phyloP scores from a whole-genome alignment of 2,888 invertebrate genomes.

The Amblyjoppa fuscipennis region DNA sequence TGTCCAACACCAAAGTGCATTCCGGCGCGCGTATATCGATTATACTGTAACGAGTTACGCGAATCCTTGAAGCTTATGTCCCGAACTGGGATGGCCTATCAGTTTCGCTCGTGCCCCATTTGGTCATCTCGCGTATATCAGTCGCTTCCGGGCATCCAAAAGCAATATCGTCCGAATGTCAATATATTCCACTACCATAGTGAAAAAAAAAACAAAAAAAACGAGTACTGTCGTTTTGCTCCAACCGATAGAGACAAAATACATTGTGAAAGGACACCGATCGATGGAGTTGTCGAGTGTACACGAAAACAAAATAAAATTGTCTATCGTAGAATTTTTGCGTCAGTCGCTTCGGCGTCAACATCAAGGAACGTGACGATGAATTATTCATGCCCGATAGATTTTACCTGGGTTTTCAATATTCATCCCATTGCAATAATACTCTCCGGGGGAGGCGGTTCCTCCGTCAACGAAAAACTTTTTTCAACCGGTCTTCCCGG shows the following conservation, averaged over 20 bases:
- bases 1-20: slow-evolving; percentile 51
- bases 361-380: slow-evolving; percentile 8
- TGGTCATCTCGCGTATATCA: slow-evolving; percentile 1
- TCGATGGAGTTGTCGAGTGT: slow-evolving; percentile 12
- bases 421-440: slow-evolving; percentile 23
- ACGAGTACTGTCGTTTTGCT: slow-evolving; percentile 16
- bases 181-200: slow-evolving; percentile 32
- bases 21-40: slow-evolving; percentile 45
- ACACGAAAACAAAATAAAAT: background rate
- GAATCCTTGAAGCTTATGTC: slow-evolving; percentile 41
- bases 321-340: slow-evolving; percentile 28
- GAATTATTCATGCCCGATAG: slow-evolving; percentile 32
- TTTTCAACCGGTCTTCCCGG: background rate
- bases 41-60: slow-evolving; percentile 32
- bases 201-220: slow-evolving; percentile 13
- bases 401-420: slow-evolving; percentile 39
- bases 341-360: background rate
- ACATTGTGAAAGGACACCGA: background rate
- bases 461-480: background rate
- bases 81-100: slow-evolving; percentile 17
- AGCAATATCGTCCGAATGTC: slow-evolving; percentile 56
- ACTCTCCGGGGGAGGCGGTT: background rate
- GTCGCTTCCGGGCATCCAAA: slow-evolving; percentile 52
- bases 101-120: slow-evolving; percentile 20
- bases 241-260: background rate